Conservation (phyloP, 2,888 invertebrate genomes). For the Girardia tigrina region DNA sequence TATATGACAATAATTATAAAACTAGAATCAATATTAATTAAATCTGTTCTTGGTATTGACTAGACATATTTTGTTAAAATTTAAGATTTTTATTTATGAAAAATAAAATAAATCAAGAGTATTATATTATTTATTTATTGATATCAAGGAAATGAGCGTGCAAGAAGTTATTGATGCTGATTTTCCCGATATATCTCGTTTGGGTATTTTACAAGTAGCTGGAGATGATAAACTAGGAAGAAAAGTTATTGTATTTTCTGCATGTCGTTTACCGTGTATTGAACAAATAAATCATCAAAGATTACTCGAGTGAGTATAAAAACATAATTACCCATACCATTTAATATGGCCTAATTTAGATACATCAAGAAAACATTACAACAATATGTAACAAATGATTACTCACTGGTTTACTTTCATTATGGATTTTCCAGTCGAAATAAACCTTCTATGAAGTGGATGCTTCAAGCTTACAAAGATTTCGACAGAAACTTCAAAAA, state of each 20-base stretch:
- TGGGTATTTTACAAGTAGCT: constrained; percentile 69
- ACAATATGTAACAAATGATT: constrained; percentile 93
- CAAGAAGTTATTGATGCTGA: constrained; percentile 45
- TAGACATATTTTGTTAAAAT: no score
- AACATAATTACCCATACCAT: no score
- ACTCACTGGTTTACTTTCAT: constrained; percentile 92
- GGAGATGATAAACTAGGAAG: constrained; percentile 70
- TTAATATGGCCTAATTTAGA: constrained; percentile 53
- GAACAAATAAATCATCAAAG: constrained; percentile 64
- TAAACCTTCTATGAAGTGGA: constrained; percentile 83
- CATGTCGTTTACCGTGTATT: constrained; percentile 70
- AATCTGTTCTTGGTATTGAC: no score
- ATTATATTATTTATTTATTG: not conserved
- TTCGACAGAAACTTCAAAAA: constrained; percentile 97
- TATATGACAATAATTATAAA: no score
- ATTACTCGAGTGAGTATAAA: constrained; percentile 60
- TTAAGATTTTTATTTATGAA: no score
- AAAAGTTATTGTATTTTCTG: constrained; percentile 86
- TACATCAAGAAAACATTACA: constrained; percentile 83
- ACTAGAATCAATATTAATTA: no score
- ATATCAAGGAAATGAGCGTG: constrained; percentile 32
- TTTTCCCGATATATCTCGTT: constrained; percentile 60
- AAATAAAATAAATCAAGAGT: no score
- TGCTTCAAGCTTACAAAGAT: constrained; percentile 87
- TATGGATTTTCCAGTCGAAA: constrained; percentile 84